Percentiles rank a stretch among this genome's conserved stretches.
Conservation (phyloP, 2,888 invertebrate genomes). For the Eupithecia inturbata region DNA sequence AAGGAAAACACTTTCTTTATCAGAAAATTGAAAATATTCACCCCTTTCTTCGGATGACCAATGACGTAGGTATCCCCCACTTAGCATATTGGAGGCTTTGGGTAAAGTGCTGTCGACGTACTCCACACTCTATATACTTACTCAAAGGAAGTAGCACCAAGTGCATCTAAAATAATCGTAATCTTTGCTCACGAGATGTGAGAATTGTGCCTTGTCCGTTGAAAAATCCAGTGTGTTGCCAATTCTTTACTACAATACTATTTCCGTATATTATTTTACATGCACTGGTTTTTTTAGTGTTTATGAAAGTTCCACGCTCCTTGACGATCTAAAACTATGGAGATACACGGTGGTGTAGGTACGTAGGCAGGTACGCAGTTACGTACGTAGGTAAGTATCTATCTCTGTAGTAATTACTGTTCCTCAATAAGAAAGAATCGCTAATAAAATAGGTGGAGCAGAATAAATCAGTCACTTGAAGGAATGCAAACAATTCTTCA, state of each 20-base stretch:
- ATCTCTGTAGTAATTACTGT: neutral
- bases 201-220: no score
- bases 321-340: neutral
- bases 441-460: neutral
- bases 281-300: neutral
- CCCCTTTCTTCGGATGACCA: constrained; percentile 7
- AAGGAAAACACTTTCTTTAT: constrained; percentile 15
- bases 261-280: neutral
- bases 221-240: neutral
- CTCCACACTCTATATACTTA: no score
- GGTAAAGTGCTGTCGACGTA: neutral
- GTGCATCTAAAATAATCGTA: neutral
- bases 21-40: constrained; percentile 10
- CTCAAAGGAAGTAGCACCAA: neutral
- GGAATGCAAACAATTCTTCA: constrained; percentile 5
- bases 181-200: neutral
- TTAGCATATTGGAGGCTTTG: constrained; percentile 6
- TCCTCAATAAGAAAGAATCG: neutral
- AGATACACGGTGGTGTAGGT: neutral
- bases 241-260: neutral
- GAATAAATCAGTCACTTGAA: neutral
- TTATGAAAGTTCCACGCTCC: neutral
- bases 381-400: neutral
- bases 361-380: no score
- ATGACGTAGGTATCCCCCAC: constrained; percentile 10